phyloP scores from a whole-genome alignment of 92 coral and sea anemone genomes.

The Zoanthus sansibaricus region DNA sequence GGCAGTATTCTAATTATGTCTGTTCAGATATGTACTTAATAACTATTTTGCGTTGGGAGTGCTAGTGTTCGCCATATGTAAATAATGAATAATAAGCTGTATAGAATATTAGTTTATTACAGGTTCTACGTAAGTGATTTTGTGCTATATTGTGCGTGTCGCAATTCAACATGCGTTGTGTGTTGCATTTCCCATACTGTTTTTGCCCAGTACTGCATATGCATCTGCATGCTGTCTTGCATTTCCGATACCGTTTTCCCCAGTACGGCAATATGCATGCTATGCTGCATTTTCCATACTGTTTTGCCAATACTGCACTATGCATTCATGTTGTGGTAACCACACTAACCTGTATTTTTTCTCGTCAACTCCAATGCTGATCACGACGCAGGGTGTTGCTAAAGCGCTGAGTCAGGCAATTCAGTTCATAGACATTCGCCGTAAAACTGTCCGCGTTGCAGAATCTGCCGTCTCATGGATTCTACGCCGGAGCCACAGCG shows the following conservation, averaged over 20 bases:
- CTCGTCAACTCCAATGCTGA: neutral
- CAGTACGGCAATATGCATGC: neutral
- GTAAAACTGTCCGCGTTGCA: conserved; percentile 94
- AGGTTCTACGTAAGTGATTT: too few species aligned
- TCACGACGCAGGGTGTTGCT: conserved; percentile 73
- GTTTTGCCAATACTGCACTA: neutral
- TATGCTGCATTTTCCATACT: neutral
- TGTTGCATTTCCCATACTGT: neutral
- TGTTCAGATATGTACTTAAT: too few species aligned
- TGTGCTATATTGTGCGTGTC: neutral
- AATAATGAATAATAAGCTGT: too few species aligned
- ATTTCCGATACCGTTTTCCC: neutral
- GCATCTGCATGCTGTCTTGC: neutral
- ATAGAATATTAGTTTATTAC: too few species aligned
- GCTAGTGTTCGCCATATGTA: too few species aligned
- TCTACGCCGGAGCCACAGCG: conserved; percentile 83
- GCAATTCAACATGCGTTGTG: neutral
- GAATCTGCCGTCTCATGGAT: conserved; percentile 99
- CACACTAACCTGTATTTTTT: neutral
- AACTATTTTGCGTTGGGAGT: too few species aligned
- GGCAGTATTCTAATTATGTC: too few species aligned
- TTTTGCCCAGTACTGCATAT: neutral
- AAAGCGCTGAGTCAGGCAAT: conserved; percentile 94
- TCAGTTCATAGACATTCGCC: conserved; percentile 89
- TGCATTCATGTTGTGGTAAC: neutral